Evolutionary conservation across 2,888 invertebrate species (phyloP).

Genomic region (Cancer borealis): DNA sequence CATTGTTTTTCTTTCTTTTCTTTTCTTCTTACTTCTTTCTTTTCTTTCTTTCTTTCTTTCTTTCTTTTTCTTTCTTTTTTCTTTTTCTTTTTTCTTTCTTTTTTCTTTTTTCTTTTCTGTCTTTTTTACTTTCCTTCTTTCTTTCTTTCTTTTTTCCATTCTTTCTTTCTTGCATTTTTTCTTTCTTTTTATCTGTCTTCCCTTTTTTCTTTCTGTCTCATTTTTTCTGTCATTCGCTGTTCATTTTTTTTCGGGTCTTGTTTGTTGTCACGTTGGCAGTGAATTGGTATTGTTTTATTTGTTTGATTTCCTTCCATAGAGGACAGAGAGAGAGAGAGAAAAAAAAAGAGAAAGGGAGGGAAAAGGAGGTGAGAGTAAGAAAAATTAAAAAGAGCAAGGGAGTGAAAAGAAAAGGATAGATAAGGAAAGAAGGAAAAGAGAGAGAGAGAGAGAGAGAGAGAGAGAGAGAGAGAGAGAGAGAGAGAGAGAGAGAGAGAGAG

Average conservation of each 20-base stretch:
- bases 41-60: background rate
- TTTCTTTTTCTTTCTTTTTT: background rate
- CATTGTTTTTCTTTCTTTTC: no score
- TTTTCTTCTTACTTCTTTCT: background rate
- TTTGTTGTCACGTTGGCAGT: background rate
- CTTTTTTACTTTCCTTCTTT: background rate
- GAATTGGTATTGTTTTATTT: background rate
- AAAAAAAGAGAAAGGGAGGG: no score
- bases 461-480: no score
- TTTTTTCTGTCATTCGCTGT: background rate
- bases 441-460: background rate
- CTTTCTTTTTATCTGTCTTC: background rate
- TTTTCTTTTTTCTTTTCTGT: background rate
- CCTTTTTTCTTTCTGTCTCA: slow-evolving; percentile 43
- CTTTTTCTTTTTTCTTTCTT: background rate
- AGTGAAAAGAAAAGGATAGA: no score
- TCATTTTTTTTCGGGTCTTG: background rate
- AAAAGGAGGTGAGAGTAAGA: no score
- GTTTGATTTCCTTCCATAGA: background rate
- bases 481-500: no score
- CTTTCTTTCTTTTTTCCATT: background rate
- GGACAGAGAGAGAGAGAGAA: no score
- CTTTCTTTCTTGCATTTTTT: background rate
- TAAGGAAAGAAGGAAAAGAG: background rate
- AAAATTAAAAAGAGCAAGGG: no score